Evolutionary conservation across 2,888 invertebrate species (phyloP), one percentile per base, ranked within the genome.

Genomic region (Stenodera caucasica): DNA sequence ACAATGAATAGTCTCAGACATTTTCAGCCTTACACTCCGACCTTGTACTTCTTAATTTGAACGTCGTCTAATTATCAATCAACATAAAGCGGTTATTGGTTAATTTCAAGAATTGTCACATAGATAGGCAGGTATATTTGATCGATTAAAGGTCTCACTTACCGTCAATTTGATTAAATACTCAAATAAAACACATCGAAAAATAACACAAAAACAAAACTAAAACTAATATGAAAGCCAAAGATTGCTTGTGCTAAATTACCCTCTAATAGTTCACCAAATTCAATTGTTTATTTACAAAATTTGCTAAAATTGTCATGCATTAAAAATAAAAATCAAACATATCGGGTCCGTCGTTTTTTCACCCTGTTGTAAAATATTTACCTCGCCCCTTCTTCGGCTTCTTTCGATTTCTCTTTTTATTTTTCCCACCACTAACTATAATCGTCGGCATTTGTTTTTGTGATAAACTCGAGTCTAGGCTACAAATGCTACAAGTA

Each of bases 261-360:
- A 51, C 26, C 26, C 26, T 26, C 26, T 61, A 53, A 37, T 29
- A 53, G 14, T 49, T 14, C 8, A 18, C 35, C 26, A 50, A 6
- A 35, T n/a, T 18, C 52, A 33, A 56, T 55, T 58, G 14, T 18
- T 51, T 45, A 23, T 53, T 6, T 53, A 50, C 30, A 40, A 57
- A 55, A 21, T 49, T 40, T 45, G 11, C 50, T 55, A 64, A 55
- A 57, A 50, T 50, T 53, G 32, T 26, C 73, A 74, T 73, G 73
- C 72, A 70, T 4, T 5, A 26, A 26, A 2, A 26, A 26, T 5
- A 66, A 63, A 66, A 72, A 65, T 73, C 77, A 79, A 80, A 79
- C 80, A 80, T 80, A 78, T 80, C 80, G 81, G 80, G 80, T 73
- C 72, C 45, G 45, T 76, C 73, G 71, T 69, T 75, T 68, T 64